Conservation (phyloP, 1,140 invertebrate species). For the Drosophila ercepeae region DNA sequence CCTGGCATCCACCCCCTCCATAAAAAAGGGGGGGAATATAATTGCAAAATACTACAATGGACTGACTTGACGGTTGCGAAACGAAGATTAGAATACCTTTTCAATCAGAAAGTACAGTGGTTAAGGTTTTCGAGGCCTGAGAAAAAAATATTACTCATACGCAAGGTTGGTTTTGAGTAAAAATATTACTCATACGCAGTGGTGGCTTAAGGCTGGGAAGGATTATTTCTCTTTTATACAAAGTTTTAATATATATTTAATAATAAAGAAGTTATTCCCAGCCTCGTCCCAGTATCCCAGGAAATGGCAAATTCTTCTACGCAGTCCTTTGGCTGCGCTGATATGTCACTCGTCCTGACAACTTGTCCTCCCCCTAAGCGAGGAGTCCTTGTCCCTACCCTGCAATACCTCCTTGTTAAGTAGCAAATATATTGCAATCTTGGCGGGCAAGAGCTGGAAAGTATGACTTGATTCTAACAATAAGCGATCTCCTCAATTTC, state of each 20-base stretch:
- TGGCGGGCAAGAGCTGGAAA: constrained; percentile 37
- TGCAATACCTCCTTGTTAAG: constrained; percentile 10
- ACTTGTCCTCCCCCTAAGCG: constrained; percentile 3
- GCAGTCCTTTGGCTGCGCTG: constrained; percentile 2
- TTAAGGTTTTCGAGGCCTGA: too few relatives aligned
- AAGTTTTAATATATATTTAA: too few relatives aligned
- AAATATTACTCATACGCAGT: not conserved
- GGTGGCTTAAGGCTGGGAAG: too few relatives aligned
- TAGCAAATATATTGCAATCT: constrained; percentile 54
- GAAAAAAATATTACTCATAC: not conserved
- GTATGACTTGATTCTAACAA: constrained; percentile 54
- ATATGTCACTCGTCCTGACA: constrained; percentile 11
- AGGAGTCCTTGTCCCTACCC: not conserved
- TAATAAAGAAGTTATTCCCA: too few relatives aligned
- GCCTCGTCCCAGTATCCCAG: too few relatives aligned
- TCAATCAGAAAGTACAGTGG: not conserved
- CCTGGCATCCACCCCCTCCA: too few relatives aligned
- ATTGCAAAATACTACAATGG: constrained; percentile 24
- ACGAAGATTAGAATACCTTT: not conserved
- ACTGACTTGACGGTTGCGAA: not conserved
- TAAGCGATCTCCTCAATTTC: constrained; percentile 22
- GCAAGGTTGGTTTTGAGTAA: too few relatives aligned
- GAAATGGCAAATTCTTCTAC: too few relatives aligned
- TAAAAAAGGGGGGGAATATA: constrained; percentile 13
- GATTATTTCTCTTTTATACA: too few relatives aligned